Percentiles rank a stretch among this genome's conserved stretches.
phyloP scores from a whole-genome alignment of 2,888 invertebrate species.

The Apoda limacodes region DNA sequence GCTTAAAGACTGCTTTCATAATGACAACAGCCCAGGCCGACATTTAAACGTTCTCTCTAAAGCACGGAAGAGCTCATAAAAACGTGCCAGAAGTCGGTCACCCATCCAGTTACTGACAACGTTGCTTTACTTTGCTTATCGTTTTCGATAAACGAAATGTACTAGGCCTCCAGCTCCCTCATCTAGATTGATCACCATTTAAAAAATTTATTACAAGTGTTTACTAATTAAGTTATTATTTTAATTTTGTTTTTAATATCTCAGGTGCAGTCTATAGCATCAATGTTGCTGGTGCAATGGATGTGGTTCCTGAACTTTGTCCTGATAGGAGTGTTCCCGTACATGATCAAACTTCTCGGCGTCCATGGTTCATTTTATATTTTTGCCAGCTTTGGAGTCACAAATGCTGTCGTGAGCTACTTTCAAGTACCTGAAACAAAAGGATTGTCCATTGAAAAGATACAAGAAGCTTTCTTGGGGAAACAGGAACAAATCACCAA shows the following conservation, averaged over 20 bases:
- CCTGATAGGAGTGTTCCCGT: slow-evolving; percentile 48
- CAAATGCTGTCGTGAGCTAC: slow-evolving; percentile 33
- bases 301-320: slow-evolving; percentile 55
- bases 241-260: too few species aligned
- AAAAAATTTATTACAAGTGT: too few species aligned
- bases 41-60: too few species aligned
- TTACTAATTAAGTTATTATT: too few species aligned
- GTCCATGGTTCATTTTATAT: slow-evolving; percentile 46
- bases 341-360: slow-evolving; percentile 32
- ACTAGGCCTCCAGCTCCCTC: too few species aligned
- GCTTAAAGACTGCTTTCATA: too few species aligned
- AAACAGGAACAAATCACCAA: slow-evolving; percentile 7
- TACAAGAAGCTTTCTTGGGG: slow-evolving; percentile 31
- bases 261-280: slow-evolving; percentile 51
- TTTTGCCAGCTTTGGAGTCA: slow-evolving; percentile 35
- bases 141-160: too few species aligned
- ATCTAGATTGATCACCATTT: too few species aligned
- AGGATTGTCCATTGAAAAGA: slow-evolving; percentile 46
- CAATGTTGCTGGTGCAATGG: slow-evolving; percentile 47
- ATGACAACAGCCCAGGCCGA: too few species aligned
- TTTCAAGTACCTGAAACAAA: slow-evolving; percentile 59
- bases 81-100: background rate
- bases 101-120: too few species aligned
- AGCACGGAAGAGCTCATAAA: background rate
- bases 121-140: too few species aligned